Base-by-base conservation (phyloP, 2,888 invertebrate genomes). In the Tolmerus cingulatus region DNA sequence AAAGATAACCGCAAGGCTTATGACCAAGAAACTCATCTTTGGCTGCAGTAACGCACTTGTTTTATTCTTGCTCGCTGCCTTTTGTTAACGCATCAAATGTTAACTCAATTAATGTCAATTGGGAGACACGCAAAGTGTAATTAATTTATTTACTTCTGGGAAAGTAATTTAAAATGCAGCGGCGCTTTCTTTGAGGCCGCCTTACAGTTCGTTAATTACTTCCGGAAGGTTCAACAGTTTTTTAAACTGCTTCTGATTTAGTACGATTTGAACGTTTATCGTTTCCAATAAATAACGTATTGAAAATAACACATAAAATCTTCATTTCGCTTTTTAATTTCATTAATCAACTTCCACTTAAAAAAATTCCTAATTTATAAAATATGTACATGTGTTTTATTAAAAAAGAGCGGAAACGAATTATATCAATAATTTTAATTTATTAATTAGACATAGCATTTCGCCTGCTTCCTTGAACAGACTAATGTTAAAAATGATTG, bases 21-120 rank as follows among this genome's bases (percentile, higher is more conserved):
- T 78, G 46, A 43, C 78, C 40, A 43, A 78, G 78, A 78, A 43
- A 14, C 23, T 78, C 19, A 78, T 78, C 78, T 78, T 78, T 43
- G 78, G 46, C 12, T 78, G 78, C 78, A 78, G 78, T 46, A 43
- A 9, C 9, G 8, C 66, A 66, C 66, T 66, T 66, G 23, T 66
- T 66, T 46, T 78, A 40, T 8, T 78, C 9, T 78, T 78, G 43
- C 19, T 78, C 5, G 78, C 30, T 16, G 51, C 19, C 81, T 81
- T 81, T 81, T 81, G 27, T 81, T 16, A 8, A 51, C 19, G 51
- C 55, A 81, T 81, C 55, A 46, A 55, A 81, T 5, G 51, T 34
- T 81, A 81, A 81, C 51, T 81, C 81, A 81, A 81, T 81, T 81
- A 81, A 81, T 55, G 55, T 81, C 55, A 81, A 81, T 81, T 81